Conservation (phyloP, 1,140 invertebrate genomes). For the Drosophila neocordata region DNA sequence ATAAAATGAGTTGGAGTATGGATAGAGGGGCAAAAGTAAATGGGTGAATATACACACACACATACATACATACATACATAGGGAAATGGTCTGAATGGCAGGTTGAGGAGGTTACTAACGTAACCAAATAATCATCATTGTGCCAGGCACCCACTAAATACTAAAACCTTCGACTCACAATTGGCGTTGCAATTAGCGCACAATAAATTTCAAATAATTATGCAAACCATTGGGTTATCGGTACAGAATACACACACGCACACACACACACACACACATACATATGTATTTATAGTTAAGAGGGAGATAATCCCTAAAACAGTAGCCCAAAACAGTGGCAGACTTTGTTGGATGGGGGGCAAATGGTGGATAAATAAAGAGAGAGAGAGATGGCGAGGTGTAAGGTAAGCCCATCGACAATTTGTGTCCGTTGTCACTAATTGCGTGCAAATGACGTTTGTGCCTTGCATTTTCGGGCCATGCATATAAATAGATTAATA, state of each 20-base stretch:
- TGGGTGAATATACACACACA: not conserved
- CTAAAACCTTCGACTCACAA: slow-evolving; percentile 17
- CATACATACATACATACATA: not conserved
- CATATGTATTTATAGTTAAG: not conserved
- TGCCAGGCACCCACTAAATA: slow-evolving; percentile 49
- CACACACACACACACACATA: slow-evolving; percentile 3
- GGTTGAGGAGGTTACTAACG: not conserved
- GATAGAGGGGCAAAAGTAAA: not conserved
- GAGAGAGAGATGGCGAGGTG: not conserved
- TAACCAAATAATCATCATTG: not conserved
- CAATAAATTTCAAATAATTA: slow-evolving; percentile 68
- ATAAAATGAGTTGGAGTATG: not conserved
- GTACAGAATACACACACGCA: slow-evolving; percentile 7
- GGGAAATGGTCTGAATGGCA: not conserved
- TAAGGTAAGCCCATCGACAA: slow-evolving; percentile 27
- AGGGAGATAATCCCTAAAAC: slow-evolving; percentile 53
- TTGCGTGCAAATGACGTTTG: slow-evolving; percentile 76
- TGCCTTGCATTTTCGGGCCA: slow-evolving; percentile 69
- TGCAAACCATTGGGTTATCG: slow-evolving; percentile 33
- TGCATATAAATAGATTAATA: slow-evolving; percentile 63
- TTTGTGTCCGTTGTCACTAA: slow-evolving; percentile 74
- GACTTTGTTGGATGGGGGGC: not conserved
- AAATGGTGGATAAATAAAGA: not conserved
- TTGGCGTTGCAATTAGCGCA: slow-evolving; percentile 64
- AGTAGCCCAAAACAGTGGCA: slow-evolving; percentile 31